These are phyloP conservation scores for Puntigrus tetrazona DNA, from an alignment of 2,113 vertebrate genomes.

Conservation along the genomic window DNA sequence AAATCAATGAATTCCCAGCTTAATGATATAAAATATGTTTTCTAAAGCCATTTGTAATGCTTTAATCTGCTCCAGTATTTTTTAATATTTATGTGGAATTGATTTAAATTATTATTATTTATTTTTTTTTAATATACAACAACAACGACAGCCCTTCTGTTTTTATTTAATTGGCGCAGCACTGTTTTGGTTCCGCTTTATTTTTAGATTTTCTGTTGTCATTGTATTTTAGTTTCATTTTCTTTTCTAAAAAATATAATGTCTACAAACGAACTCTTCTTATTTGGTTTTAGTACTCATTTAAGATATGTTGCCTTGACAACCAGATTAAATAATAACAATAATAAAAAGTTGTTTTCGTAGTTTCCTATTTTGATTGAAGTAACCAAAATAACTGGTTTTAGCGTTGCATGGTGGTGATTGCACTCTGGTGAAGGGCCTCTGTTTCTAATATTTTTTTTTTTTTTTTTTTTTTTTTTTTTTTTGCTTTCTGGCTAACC, in stretches of 20 bases:
- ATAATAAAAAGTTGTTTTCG: neutral
- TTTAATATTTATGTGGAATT: neutral
- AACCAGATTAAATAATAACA: neutral
- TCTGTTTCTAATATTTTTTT: neutral
- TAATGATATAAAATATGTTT: neutral
- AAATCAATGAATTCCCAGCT: neutral
- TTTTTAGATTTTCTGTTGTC: neutral
- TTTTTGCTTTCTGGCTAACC: neutral
- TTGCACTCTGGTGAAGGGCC: neutral
- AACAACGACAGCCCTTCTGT: neutral
- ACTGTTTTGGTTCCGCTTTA: neutral
- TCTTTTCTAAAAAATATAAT: too few relatives aligned
- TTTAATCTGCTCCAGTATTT: neutral
- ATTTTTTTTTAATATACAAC: neutral
- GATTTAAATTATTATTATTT: neutral
- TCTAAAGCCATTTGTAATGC: neutral
- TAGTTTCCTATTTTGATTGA: neutral
- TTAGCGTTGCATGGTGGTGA: neutral
- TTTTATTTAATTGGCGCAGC: neutral
- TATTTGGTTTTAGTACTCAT: neutral
- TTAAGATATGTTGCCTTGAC: neutral
- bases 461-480: too few relatives aligned
- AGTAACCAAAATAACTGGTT: neutral
- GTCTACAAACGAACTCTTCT: too few relatives aligned
- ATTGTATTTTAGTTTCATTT: neutral